Evolutionary conservation across 1,140 invertebrate species (phyloP).

Genomic region (Drosophila guanche): DNA sequence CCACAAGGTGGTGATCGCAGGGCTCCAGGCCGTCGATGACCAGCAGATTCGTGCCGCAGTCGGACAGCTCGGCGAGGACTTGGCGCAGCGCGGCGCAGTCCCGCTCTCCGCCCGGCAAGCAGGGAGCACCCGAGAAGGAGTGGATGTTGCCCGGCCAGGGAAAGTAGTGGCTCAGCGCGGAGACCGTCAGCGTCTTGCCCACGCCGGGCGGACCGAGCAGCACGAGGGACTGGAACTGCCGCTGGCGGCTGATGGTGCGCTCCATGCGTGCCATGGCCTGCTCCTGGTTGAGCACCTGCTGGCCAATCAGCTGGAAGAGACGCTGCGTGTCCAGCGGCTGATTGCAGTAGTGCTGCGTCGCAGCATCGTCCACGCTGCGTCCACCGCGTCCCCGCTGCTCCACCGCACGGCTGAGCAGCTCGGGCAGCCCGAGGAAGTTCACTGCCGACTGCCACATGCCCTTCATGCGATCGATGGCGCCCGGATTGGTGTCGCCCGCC

Average conservation of each 20-base stretch:
- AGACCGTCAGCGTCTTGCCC: constrained; percentile 50
- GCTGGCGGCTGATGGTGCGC: constrained; percentile 9
- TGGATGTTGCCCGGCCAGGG: constrained; percentile 67
- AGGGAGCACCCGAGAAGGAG: constrained; percentile 52
- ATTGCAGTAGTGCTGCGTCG: constrained; percentile 3
- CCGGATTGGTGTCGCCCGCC: background rate
- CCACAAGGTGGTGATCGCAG: constrained; percentile 44
- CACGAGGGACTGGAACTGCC: constrained; percentile 40
- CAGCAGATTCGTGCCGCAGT: constrained; percentile 62
- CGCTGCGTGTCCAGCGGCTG: constrained; percentile 21
- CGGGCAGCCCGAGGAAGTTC: too few species aligned
- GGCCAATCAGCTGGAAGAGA: constrained; percentile 31
- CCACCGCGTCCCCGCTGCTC: background rate
- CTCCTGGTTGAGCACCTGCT: constrained; percentile 54
- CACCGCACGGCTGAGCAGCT: background rate
- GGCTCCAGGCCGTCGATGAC: constrained; percentile 55
- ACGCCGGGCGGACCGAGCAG: constrained; percentile 57
- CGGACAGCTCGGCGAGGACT: constrained; percentile 49
- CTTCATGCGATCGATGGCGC: too few species aligned
- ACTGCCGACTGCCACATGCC: too few species aligned
- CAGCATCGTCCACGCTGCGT: too few species aligned
- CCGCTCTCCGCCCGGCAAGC: constrained; percentile 37
- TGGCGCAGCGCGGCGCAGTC: constrained; percentile 47
- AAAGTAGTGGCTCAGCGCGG: constrained; percentile 40
- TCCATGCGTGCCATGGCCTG: constrained; percentile 33